A percentile compares a stretch with the other conserved stretches of the same genome.
Conservation (phyloP, 2,113 vertebrate species). For the Ammodytes marinus region DNA sequence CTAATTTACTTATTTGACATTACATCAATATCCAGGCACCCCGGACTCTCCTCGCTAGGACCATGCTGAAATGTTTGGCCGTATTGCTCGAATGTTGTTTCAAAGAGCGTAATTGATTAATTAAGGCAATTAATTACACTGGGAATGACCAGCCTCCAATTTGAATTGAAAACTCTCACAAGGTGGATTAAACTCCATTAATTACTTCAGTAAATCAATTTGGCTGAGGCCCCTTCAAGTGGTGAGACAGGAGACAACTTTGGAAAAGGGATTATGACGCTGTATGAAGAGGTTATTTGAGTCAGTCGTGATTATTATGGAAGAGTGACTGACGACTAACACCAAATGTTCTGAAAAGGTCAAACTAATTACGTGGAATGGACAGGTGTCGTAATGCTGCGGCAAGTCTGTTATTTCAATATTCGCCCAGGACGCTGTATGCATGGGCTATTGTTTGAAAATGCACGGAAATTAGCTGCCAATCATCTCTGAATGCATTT, state of each 20-base stretch:
- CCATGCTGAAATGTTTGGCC: constrained; percentile 22
- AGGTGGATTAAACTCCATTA: constrained; percentile 74
- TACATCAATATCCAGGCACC: constrained; percentile 6
- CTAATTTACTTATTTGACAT: constrained; percentile 28
- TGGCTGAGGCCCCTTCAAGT: constrained; percentile 46
- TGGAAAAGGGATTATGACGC: constrained; percentile 74
- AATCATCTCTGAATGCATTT: constrained; percentile 66
- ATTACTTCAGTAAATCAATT: constrained; percentile 80
- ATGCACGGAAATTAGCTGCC: constrained; percentile 72
- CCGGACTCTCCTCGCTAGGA: background rate
- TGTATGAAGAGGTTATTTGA: constrained; percentile 70
- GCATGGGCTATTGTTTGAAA: constrained; percentile 59
- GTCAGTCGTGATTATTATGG: constrained; percentile 64
- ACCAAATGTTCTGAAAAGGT: constrained; percentile 74
- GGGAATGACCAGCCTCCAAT: constrained; percentile 54
- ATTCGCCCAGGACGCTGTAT: constrained; percentile 44
- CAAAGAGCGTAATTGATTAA: constrained; percentile 67
- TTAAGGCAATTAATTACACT: constrained; percentile 68
- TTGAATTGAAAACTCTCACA: constrained; percentile 63
- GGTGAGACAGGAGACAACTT: constrained; percentile 64
- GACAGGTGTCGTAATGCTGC: constrained; percentile 79
- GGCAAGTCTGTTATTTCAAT: constrained; percentile 60
- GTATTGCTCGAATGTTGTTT: constrained; percentile 36
- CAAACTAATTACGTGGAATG: constrained; percentile 79
- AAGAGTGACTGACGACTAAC: constrained; percentile 73